Conservation (phyloP, 2,888 invertebrate genomes). For the Chymomyza amoena region DNA sequence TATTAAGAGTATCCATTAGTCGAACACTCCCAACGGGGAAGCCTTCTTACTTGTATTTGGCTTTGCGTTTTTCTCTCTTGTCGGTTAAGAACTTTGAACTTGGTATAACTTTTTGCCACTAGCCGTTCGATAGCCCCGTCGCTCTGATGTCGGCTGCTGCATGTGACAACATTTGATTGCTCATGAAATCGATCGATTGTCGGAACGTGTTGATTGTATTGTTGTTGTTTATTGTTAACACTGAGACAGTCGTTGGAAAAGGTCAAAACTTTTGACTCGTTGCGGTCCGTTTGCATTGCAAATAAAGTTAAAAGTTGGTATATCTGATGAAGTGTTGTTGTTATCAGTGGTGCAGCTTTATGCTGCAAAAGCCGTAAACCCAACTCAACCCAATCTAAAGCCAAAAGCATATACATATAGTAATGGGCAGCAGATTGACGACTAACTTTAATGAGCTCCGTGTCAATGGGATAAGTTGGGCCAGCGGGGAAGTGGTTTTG, state of each 20-base stretch:
- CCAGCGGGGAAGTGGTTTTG: too few relatives aligned
- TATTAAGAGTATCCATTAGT: neutral
- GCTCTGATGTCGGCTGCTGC: constrained; percentile 38
- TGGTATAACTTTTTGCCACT: constrained; percentile 57
- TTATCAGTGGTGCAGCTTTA: neutral
- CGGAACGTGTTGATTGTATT: constrained; percentile 68
- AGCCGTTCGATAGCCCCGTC: constrained; percentile 25
- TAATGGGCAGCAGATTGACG: too few relatives aligned
- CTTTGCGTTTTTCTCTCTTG: constrained; percentile 18
- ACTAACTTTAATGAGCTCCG: too few relatives aligned
- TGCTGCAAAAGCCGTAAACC: neutral
- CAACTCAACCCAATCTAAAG: too few relatives aligned
- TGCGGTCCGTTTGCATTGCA: neutral
- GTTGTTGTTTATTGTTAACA: constrained; percentile 20
- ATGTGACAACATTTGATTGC: constrained; percentile 69
- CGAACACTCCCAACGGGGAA: constrained; percentile 10
- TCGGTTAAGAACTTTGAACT: constrained; percentile 66
- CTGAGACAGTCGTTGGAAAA: constrained; percentile 24
- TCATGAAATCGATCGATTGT: constrained; percentile 73
- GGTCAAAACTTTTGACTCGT: constrained; percentile 66
- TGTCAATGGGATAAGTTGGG: too few relatives aligned
- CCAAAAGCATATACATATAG: too few relatives aligned
- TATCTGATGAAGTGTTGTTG: constrained; percentile 55
- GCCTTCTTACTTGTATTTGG: constrained; percentile 17
- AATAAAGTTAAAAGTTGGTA: constrained; percentile 51